Conservation (phyloP, 2,888 invertebrate species). For the Poecilus cupreus region DNA sequence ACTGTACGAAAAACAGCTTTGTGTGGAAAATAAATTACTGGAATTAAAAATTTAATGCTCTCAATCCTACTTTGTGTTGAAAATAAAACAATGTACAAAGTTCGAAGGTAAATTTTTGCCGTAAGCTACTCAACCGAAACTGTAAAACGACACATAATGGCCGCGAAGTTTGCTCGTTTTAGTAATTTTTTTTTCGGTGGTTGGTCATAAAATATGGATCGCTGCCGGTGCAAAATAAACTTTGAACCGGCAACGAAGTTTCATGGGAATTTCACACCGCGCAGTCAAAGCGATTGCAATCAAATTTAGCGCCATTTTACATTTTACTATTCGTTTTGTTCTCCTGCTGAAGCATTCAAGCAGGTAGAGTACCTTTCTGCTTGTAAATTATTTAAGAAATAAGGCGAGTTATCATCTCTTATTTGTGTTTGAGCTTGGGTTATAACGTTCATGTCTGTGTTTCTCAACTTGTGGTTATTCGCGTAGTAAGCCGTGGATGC, state of each 20-base stretch:
- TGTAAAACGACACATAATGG: neutral
- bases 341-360: no score
- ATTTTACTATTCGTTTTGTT: neutral
- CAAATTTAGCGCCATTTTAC: slow-evolving; percentile 12
- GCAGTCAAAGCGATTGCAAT: slow-evolving; percentile 1
- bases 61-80: neutral
- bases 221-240: neutral
- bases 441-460: no score
- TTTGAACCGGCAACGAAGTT: neutral
- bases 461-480: no score
- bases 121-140: slow-evolving; percentile 11
- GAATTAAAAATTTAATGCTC: slow-evolving; percentile 1
- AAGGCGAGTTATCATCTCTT: neutral
- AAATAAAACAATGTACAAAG: neutral
- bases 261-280: neutral
- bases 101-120: neutral
- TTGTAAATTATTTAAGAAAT: slow-evolving; percentile 13
- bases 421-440: no score
- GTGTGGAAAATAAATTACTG: neutral
- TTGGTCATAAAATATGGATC: slow-evolving; percentile 13
- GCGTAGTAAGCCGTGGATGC: no score
- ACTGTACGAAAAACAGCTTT: no score
- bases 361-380: neutral
- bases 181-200: neutral
- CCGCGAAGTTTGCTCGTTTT: neutral